Base-by-base conservation (phyloP, 2,888 invertebrate genomes). In the Stenotaenia linearis region DNA sequence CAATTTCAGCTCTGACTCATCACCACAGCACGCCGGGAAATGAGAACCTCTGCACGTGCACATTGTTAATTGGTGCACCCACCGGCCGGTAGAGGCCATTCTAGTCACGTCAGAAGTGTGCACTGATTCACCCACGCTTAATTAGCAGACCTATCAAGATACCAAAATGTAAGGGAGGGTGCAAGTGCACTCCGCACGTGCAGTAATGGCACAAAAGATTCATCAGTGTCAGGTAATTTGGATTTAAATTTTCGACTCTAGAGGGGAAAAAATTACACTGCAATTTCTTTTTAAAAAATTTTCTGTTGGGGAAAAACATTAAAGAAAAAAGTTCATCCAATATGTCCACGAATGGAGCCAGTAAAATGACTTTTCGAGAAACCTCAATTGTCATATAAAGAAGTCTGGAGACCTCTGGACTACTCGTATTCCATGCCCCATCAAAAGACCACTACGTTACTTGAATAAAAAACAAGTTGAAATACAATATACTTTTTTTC, bases 1-100 rank as follows among this genome's bases (percentile, higher is more conserved):
- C 69, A 69, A 69, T 69, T 69, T 69, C 69, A 69, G 69, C 69
- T 69, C 69, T 69, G 69, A 69, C 69, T 69, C 69, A 69, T 69
- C 69, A 69, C 25, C 69, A n/a, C 69, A 69, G 23, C 69, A 69
- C 69, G 50, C 50, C 10, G 69, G 56, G 69, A 69, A 69, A 69
- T 69, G 69, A 69, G 69, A 69, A 69, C 69, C 69, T 28, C 69
- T 69, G 69, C 69, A 69, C 69, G 69, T 69, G 69, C 69, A 25
- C 69, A 28, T 25, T 69, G 69, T 69, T 69, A 69, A 69, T 69
- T 69, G 69, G 69, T 69, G 69, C 69, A 69, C 69, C 69, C 69
- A 69, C 69, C 69, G 69, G 69, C 28, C 69, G 69, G 69, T 69
- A 69, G 69, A 69, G 69, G 69, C 69, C 69, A 69, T 69, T 69